Percentiles rank a stretch among this genome's conserved stretches.
These are phyloP conservation scores for Tolmerus cingulatus DNA, from an alignment of 2,888 invertebrate species.

Conservation along the genomic window DNA sequence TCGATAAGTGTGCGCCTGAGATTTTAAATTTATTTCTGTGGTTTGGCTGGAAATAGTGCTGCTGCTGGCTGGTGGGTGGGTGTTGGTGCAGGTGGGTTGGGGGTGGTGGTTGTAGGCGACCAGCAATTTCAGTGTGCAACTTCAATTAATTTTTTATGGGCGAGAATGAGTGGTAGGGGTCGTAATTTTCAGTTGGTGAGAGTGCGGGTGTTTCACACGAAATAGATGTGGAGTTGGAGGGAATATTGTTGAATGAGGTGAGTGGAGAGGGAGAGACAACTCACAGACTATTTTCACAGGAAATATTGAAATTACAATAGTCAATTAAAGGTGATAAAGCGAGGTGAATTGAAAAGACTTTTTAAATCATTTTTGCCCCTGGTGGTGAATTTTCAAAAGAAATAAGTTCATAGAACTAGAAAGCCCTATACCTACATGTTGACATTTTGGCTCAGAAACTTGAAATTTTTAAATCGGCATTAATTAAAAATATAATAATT, in stretches of 20 bases:
- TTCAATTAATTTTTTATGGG: not conserved
- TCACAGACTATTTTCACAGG: not conserved
- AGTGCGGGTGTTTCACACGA: not conserved
- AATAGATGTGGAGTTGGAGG: not conserved
- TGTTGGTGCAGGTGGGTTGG: no score
- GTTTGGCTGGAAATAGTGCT: not conserved
- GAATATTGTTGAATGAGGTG: not conserved
- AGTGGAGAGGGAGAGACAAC: not conserved
- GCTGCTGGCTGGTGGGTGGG: not conserved
- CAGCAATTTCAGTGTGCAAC: not conserved
- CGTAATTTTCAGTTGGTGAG: not conserved
- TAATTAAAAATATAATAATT: no score
- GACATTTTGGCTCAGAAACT: no score
- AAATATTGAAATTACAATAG: not conserved
- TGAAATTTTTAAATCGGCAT: no score
- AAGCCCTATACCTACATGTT: no score
- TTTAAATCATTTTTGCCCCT: not conserved
- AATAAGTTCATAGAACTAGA: not conserved
- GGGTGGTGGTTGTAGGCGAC: not conserved
- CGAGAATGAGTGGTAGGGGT: not conserved
- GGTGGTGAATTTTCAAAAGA: not conserved
- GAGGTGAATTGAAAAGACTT: not conserved
- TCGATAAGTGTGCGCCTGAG: not conserved
- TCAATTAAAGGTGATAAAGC: not conserved
- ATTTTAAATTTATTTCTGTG: not conserved